phyloP scores from a whole-genome alignment of 1,140 invertebrate genomes.

The Drosophila parabipectinata region DNA sequence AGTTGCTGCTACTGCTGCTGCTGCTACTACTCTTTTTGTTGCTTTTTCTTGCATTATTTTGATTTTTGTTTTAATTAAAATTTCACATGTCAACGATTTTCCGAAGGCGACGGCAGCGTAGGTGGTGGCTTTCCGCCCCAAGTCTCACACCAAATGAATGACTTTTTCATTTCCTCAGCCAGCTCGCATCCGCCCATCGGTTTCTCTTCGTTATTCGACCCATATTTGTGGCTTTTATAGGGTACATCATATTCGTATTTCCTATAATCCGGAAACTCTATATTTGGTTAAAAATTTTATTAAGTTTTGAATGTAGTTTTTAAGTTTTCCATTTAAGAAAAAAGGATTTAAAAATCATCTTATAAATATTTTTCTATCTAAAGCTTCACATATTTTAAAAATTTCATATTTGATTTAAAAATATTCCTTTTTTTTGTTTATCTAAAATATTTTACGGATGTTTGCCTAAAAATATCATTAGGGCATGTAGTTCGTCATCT shows the following conservation, averaged over 20 bases:
- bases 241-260: conserved; percentile 27
- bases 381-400: too few relatives aligned
- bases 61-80: conserved; percentile 76
- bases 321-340: too few relatives aligned
- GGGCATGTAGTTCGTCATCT: too few relatives aligned
- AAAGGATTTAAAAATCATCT: too few relatives aligned
- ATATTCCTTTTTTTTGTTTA: too few relatives aligned
- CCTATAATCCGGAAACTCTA: too few relatives aligned
- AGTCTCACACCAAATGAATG: conserved; percentile 22
- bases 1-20: conserved; percentile 23
- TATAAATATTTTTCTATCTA: too few relatives aligned
- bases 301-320: neutral
- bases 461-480: too few relatives aligned
- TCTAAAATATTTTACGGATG: too few relatives aligned
- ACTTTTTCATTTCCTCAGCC: conserved; percentile 60
- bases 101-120: conserved; percentile 44
- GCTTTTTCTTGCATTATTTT: conserved; percentile 58
- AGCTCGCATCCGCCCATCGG: conserved; percentile 18
- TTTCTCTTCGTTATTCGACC: conserved; percentile 17
- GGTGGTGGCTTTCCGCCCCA: conserved; percentile 11
- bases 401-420: too few relatives aligned
- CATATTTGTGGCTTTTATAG: conserved; percentile 15
- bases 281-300: neutral
- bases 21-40: conserved; percentile 26
- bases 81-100: conserved; percentile 76